Evolutionary conservation across 2,888 invertebrate genomes (phyloP).

Genomic region (Cactoblastis cactorum): DNA sequence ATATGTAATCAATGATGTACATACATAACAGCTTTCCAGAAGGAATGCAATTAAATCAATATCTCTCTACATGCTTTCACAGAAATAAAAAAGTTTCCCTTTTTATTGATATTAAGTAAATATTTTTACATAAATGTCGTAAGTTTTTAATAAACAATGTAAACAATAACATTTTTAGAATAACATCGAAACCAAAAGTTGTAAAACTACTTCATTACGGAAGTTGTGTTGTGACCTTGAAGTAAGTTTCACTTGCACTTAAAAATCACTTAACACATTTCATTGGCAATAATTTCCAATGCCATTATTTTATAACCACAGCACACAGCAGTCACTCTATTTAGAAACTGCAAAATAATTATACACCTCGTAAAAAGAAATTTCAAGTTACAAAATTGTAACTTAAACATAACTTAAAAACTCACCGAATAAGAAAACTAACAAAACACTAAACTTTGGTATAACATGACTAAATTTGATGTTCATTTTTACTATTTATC

Average conservation of each 20-base stretch:
- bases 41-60: too few relatives aligned
- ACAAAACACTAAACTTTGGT: conserved; percentile 57
- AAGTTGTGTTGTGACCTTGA: conserved; percentile 1
- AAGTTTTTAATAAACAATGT: neutral
- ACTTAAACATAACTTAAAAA: conserved; percentile 14
- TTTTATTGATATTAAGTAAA: too few relatives aligned
- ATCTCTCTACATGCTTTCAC: too few relatives aligned
- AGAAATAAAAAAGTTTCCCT: too few relatives aligned
- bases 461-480: conserved; percentile 47
- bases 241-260: conserved; percentile 3
- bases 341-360: neutral
- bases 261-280: neutral
- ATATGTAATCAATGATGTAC: too few relatives aligned
- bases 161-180: neutral
- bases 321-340: neutral
- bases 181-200: neutral
- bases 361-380: neutral
- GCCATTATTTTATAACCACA: too few relatives aligned
- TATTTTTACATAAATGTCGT: neutral
- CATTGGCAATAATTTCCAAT: neutral
- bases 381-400: neutral
- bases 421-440: conserved; percentile 46
- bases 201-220: neutral
- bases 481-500: conserved; percentile 37
- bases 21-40: too few relatives aligned